These are phyloP conservation scores for Brachypalpus laphriformis DNA, from an alignment of 2,888 invertebrate genomes.

Conservation along the genomic window DNA sequence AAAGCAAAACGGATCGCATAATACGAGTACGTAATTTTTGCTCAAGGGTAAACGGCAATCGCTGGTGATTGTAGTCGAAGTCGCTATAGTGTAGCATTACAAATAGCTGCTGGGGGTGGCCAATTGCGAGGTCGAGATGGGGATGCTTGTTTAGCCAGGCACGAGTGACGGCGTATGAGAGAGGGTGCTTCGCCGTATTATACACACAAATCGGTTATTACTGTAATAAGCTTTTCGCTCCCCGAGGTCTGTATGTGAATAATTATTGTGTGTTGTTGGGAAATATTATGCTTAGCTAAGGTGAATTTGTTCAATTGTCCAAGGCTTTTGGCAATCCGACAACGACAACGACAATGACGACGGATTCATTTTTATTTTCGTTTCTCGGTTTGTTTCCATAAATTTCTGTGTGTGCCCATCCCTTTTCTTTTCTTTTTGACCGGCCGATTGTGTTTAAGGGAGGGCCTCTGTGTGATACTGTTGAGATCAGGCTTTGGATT, in stretches of 20 bases:
- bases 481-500: constrained; percentile 32
- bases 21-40: constrained; percentile 68
- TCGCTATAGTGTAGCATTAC: constrained; percentile 67
- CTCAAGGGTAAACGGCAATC: constrained; percentile 69
- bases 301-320: constrained; percentile 72
- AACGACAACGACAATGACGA: constrained; percentile 37
- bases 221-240: constrained; percentile 70
- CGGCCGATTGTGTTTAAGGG: neutral
- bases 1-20: constrained; percentile 59
- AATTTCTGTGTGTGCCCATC: constrained; percentile 23
- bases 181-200: constrained; percentile 54
- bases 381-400: constrained; percentile 43
- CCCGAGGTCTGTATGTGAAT: constrained; percentile 70
- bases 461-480: neutral
- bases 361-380: constrained; percentile 10
- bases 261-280: constrained; percentile 66
- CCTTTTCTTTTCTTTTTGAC: neutral
- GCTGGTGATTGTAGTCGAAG: constrained; percentile 70
- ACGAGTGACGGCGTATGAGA: constrained; percentile 42
- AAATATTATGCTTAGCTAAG: constrained; percentile 72
- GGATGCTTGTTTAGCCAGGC: constrained; percentile 57
- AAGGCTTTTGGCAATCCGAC: constrained; percentile 54
- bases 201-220: constrained; percentile 74
- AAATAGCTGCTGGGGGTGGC: constrained; percentile 69
- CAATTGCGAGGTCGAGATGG: constrained; percentile 57